A percentile compares a stretch with the other conserved stretches of the same genome.
Evolutionary conservation across 2,113 vertebrate species (phyloP).

Genomic region (Pterophyllum scalare): DNA sequence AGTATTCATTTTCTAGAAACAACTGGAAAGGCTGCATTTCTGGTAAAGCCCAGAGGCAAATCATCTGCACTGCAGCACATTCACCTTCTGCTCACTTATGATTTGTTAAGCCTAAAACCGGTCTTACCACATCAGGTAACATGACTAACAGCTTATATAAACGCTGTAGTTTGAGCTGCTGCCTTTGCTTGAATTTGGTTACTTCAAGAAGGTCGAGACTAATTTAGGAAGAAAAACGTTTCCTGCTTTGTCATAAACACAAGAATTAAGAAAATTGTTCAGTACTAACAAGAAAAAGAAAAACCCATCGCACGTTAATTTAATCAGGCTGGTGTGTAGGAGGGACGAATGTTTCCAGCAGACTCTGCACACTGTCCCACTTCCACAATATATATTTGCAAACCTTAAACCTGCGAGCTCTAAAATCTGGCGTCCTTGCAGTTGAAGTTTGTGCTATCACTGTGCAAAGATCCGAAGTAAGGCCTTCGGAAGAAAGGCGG

Average conservation of each 20-base stretch:
- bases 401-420: no score
- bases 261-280: neutral
- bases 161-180: neutral
- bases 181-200: conserved; percentile 43
- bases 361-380: neutral
- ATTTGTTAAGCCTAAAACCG: neutral
- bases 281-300: neutral
- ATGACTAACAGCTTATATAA: neutral
- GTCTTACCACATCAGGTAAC: neutral
- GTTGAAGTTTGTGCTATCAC: neutral
- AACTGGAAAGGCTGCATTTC: neutral
- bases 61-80: rapidly evolving
- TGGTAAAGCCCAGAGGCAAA: neutral
- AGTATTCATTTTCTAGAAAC: neutral
- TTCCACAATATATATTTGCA: neutral
- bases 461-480: no score
- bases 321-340: neutral
- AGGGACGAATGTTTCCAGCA: neutral
- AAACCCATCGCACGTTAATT: neutral
- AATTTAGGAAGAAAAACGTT: neutral
- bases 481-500: neutral
- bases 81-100: neutral
- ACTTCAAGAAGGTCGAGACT: conserved; percentile 3
- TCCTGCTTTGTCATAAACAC: neutral
- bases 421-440: neutral